Percentiles rank a stretch among this genome's conserved stretches.
phyloP scores from a whole-genome alignment of 2,888 invertebrate species.

The Drosophila mayaguana region DNA sequence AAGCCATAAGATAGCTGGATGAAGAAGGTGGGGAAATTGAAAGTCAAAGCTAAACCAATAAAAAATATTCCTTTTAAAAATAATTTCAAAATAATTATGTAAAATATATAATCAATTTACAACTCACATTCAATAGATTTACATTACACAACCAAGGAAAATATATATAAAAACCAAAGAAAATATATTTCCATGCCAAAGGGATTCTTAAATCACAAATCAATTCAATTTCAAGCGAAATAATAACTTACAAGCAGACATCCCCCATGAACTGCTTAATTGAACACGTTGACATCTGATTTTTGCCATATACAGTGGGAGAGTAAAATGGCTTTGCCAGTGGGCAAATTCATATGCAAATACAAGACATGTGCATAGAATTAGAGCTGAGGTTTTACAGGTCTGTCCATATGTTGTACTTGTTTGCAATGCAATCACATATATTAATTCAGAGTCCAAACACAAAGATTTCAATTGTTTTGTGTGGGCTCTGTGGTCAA shows the following conservation, averaged over 20 bases:
- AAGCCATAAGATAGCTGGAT: too few species aligned
- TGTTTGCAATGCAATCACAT: not conserved
- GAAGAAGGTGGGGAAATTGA: too few species aligned
- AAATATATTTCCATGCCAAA: too few species aligned
- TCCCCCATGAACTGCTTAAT: not conserved
- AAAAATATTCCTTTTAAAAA: too few species aligned
- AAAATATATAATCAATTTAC: too few species aligned
- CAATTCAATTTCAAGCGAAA: not conserved
- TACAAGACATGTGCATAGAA: slow-evolving; percentile 1
- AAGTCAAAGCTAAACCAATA: too few species aligned
- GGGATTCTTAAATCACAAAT: too few species aligned
- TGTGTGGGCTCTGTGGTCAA: not conserved
- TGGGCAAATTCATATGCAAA: slow-evolving; percentile 7
- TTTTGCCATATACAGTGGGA: slow-evolving; percentile 6
- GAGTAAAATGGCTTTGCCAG: not conserved
- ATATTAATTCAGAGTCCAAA: not conserved
- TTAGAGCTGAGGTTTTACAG: not conserved
- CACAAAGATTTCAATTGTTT: not conserved
- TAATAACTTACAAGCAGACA: not conserved
- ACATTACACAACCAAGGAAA: too few species aligned
- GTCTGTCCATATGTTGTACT: slow-evolving; percentile 18
- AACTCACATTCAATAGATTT: too few species aligned
- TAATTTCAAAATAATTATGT: too few species aligned
- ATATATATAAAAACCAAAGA: too few species aligned
- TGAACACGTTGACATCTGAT: not conserved